Evolutionary conservation across 2,888 invertebrate genomes (phyloP), one percentile per base, ranked within the genome.

Genomic region (Resseliella maxima): DNA sequence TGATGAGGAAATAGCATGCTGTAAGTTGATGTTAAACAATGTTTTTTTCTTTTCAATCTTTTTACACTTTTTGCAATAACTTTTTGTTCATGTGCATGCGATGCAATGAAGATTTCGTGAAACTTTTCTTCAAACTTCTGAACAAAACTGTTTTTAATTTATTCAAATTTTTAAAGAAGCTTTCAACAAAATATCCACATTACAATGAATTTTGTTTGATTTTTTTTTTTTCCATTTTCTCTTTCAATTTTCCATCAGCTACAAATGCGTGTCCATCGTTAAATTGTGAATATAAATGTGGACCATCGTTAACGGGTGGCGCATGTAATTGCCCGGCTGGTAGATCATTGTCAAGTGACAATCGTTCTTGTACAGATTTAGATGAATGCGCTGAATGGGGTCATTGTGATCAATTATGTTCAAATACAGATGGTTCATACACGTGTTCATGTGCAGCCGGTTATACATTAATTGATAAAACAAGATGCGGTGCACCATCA

Each of bases 381-480:
- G 95, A 99, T 92, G 99, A 99, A 91, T 97, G 97, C 91, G 91
- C 92, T 85, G 96, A 97, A 91, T 97, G 97, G 97, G 97, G 97
- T 64, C 96, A 94, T 91, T 99, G 99, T 91, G 98, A 99, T 90
- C 99, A 99, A 91, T 92, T 95, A 45, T 99, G 99, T 90, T 93
- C 94, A 87, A 99, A 99, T 90, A 95, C 95, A 0, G 95, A 95
- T 0, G 98, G 95, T 64, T 94, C 96, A 15, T 99, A 95, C 91
- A 92, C 91, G 64, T 99, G 99, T 91, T 93, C 94, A 24, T 99
- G 98, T 90, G 94, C 94, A 0, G 92, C 93, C 0, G 97, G 96
- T 54, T 97, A 96, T 91, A 92, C 92, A 3, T 91, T 95, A 86
- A 90, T 91, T 64, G 93, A 94, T 88, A 92, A 92, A 83, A 92